Evolutionary conservation across 2,113 vertebrate genomes (phyloP), one percentile per base, ranked within the genome.

Genomic region (Phrynosoma blainvillii): DNA sequence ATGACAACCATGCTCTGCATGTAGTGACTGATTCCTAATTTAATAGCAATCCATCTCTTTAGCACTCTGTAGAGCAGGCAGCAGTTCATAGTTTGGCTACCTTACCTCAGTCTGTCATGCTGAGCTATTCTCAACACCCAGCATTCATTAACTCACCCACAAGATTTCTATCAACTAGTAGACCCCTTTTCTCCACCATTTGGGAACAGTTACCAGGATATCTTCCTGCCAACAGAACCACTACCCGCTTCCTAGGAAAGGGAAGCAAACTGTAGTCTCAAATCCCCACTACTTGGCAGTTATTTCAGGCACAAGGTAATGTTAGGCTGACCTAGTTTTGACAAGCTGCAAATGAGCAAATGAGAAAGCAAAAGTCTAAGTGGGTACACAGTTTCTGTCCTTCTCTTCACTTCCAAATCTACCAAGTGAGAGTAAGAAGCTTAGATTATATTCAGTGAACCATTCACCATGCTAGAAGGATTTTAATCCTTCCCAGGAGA

Each of bases 371-470:
- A 85, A 92, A 89, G 84, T 82, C 80, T 71, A 73, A 59, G 54
- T 59, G 74, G 92, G 90, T 47, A 87, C 25, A 86, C 79, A 27
- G 7, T 79, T 82, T 91, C 59, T 21, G 1, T 70, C 89, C 88
- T 90, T 59, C 87, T 92, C 87, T 73, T 89, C 54, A 74, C 42
- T 78, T 62, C 42, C 47, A 84, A 70, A 88, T 21, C 86, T 88
- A 66, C 5, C 40, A 82, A 84, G 84, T 81, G 87, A 40, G 52
- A 25, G 84, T 82, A 90, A 52, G 59, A 68, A 40, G 62, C 74
- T 85, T 92, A 90, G 77, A n/a, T 79, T 85, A 93, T 27, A 42
- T 88, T 82, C 84, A 89, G 4, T 6, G 7, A 23, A 80, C 93
- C 83, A 87, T 94, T 73, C 76, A 88, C 89, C 79, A 76, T 59